Evolutionary conservation across 2,888 invertebrate genomes (phyloP), one percentile per base, ranked within the genome.

Genomic region (Tuberolachnus salignus): DNA sequence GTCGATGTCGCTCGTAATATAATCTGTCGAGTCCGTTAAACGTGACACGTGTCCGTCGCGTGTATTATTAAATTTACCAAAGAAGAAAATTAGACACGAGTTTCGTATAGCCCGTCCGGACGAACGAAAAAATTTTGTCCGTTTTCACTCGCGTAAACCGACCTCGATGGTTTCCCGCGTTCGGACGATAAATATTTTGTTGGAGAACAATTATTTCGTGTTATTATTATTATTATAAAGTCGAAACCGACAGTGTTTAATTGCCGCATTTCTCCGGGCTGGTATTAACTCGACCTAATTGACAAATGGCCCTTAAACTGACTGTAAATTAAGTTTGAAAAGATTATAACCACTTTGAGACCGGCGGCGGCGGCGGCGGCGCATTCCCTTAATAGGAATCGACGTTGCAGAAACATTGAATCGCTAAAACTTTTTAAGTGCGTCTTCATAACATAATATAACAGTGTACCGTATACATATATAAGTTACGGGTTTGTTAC

Each of bases 21-120:
- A 67, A 78, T 78, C 55, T 59, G 49, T 13, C 14, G 34, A 23
- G 16, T 34, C 19, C 57, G 19, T 49, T 51, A 19, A 67, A 42
- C 67, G 75, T 69, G n/a, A n/a, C 67, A 69, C 75, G 67, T 78
- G 75, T 34, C 75, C 16, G 59, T 78, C 67, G 67, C 59, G 67
- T 72, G 21, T 70, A 34, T 34, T 34, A 34, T 34, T 34, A 34
- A 34, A 19, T 23, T 55, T 55, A 46, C 19, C 9, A 6, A n/a
- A n/a, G n/a, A 11, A 9, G 42, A 51, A 51, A 61, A 46, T 53
- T n/a, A n/a, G n/a, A n/a, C n/a, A 67, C 51, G 51, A 51, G 34
- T 21, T 51, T 42, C 51, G 3, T 42, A 34, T 34, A 34, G 34
- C 21, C 49, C 61, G 21, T 4, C 16, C 59, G 10, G 34, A 51